Conservation (phyloP, 2,113 vertebrate species). For the Cyphomyrus discorhynchus region DNA sequence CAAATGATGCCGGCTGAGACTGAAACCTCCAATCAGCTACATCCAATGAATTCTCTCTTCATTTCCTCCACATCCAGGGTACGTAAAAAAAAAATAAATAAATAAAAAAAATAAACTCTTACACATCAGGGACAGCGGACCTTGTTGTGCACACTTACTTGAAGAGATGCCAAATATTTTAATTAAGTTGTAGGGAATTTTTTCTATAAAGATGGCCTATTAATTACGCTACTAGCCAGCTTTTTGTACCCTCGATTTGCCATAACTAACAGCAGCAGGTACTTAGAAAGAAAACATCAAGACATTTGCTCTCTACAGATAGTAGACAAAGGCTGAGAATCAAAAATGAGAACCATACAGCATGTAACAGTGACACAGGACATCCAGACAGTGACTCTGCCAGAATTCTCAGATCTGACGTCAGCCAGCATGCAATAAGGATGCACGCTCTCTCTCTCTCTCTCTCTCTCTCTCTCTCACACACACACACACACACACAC, state of each 20-base stretch:
- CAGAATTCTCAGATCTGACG: neutral
- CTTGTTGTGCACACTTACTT: neutral
- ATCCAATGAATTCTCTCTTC: neutral
- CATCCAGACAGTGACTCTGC: neutral
- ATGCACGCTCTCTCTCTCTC: neutral
- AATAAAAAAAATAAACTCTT: neutral
- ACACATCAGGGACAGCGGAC: neutral
- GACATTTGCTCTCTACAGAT: neutral
- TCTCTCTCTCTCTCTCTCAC: neutral
- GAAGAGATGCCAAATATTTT: neutral
- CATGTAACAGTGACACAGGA: neutral
- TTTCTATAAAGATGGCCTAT: neutral
- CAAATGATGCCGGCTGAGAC: conserved; percentile 12
- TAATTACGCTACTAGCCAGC: neutral
- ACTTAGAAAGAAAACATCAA: neutral
- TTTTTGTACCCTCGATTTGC: neutral
- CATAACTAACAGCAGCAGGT: neutral
- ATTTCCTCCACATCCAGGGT: neutral
- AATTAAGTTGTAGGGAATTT: neutral
- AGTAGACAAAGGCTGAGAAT: neutral
- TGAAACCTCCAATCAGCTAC: neutral
- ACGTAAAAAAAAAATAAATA: neutral
- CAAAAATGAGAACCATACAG: neutral
- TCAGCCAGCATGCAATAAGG: neutral
- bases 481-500: neutral